phyloP scores from a whole-genome alignment of 1,140 invertebrate genomes.

The Microplitis demolitor region DNA sequence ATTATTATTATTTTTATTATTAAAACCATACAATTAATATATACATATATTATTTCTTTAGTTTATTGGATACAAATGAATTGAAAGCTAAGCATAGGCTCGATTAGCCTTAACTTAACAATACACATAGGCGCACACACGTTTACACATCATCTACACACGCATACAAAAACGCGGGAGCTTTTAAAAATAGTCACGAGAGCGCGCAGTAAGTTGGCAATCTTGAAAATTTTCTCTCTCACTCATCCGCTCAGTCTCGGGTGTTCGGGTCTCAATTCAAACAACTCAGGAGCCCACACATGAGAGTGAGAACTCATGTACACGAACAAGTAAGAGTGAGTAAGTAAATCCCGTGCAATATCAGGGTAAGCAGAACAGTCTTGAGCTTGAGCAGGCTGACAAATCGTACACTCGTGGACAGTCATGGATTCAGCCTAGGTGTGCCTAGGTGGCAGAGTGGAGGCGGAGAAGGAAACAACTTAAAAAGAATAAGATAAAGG shows the following conservation, averaged over 20 bases:
- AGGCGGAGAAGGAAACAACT: conserved; percentile 7
- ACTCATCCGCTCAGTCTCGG: background rate
- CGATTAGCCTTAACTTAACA: background rate
- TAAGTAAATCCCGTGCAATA: background rate
- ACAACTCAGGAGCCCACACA: too few species aligned
- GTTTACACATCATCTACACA: too few species aligned
- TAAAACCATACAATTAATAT: background rate
- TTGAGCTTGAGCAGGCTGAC: background rate
- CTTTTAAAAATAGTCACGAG: background rate
- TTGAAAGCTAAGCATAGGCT: background rate
- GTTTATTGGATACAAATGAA: background rate
- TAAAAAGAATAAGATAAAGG: conserved; percentile 6
- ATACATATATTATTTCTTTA: background rate
- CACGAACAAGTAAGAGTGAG: too few species aligned
- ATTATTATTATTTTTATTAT: background rate
- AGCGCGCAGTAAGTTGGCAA: background rate
- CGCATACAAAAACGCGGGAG: background rate
- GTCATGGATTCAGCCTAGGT: conserved; percentile 13
- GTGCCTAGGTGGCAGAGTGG: conserved; percentile 20
- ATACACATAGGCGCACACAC: too few species aligned
- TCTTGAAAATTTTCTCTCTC: background rate
- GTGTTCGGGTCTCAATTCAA: background rate
- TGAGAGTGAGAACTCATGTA: too few species aligned
- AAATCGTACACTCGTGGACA: conserved; percentile 6
- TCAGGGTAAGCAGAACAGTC: background rate